Evolutionary conservation across 35 echinoderm and acorn worm species (phyloP).

Genomic region (Ophioderma brevispina): DNA sequence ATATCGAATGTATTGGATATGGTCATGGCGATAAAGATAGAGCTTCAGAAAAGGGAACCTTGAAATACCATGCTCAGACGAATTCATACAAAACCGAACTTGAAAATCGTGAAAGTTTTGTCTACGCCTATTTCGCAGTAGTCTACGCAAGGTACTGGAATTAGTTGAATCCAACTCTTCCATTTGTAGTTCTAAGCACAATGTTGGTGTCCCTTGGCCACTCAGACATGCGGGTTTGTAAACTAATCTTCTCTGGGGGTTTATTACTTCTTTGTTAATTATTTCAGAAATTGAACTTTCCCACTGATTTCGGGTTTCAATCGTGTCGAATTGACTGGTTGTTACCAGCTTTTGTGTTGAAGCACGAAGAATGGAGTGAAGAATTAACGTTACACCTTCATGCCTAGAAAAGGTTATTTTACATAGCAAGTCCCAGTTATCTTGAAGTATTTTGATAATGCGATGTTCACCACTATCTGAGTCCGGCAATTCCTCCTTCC

Average conservation of each 20-base stretch:
- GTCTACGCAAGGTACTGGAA: background rate
- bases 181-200: background rate
- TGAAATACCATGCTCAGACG: background rate
- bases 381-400: background rate
- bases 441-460: background rate
- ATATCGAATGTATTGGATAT: background rate
- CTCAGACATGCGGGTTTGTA: background rate
- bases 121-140: background rate
- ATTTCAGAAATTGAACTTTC: background rate
- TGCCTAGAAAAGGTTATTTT: no score
- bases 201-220: background rate
- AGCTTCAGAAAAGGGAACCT: constrained; percentile 23
- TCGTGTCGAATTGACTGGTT: background rate
- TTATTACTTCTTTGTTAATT: background rate
- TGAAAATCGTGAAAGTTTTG: background rate
- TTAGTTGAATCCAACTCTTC: background rate
- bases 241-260: background rate
- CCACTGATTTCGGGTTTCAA: no score
- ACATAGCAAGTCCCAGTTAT: no score
- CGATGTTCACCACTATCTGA: no score
- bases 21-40: background rate
- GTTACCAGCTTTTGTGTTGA: background rate
- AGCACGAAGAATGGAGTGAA: background rate
- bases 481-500: no score
- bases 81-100: background rate